Base-by-base conservation (phyloP, 1,140 invertebrate genomes). In the Colletes gigas region DNA sequence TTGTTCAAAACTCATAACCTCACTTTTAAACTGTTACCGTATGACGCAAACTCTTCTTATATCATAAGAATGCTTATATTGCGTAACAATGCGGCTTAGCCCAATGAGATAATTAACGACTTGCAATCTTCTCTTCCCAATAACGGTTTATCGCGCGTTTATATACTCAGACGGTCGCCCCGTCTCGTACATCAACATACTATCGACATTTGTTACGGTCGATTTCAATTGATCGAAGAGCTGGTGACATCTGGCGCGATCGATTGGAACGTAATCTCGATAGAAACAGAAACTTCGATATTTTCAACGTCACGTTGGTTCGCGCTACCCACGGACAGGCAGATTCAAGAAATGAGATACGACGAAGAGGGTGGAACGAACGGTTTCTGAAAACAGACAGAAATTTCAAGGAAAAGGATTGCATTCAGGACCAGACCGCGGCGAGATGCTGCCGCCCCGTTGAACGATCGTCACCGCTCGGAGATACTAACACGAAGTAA, bases 271-370 rank as follows among this genome's bases (percentile, higher is more conserved):
- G 74, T 19, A 30, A 71, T 54, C 50, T 79, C 81, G 81, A 82
- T 79, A 59, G 63, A 76, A n/a, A 54, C 30, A 78, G 55, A 65
- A 54, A 65, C 44, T 78, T 87, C 81, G 73, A 75, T 78, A 69
- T 70, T 75, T 57, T 82, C 82, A 78, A 86, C 83, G 83, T 86
- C 84, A 85, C 73, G 78, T 80, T 71, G 66, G 81, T 83, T 83
- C 72, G 79, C 72, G 77, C 82, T 85, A 82, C 78, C 78, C 84
- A 85, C 78, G 75, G 67, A 75, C 41, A 57, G 71, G 68, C 67
- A 80, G 82, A 85, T 87, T 84, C 70, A 57, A 83, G 85, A 89
- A 85, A 87, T 89, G 83, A 89, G 83, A 84, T 90, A 90, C 84
- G 83, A 80, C 72, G 71, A 82, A 52, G 70, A 78, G 76, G 94